These are phyloP conservation scores for Uromys caudimaculatus DNA, from an alignment of 2,797 vertebrate species.

Conservation along the genomic window DNA sequence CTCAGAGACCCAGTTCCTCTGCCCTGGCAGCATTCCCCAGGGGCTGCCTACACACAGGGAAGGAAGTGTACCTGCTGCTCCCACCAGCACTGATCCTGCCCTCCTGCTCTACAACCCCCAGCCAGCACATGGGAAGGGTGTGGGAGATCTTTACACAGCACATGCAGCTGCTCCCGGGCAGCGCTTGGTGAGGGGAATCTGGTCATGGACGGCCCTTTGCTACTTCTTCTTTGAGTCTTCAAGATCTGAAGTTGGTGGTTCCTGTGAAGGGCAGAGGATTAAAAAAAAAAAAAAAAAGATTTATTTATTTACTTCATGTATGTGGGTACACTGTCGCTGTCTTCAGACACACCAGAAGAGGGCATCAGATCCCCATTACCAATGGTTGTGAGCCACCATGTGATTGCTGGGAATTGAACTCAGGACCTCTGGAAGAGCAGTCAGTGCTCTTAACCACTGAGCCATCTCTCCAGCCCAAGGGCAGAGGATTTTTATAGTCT, in stretches of 20 bases:
- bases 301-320: too few relatives aligned
- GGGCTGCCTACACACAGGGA: constrained; percentile 76
- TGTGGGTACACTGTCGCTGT: too few relatives aligned
- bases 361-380: too few relatives aligned
- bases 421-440: too few relatives aligned
- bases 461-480: background rate
- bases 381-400: too few relatives aligned
- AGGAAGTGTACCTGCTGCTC: constrained; percentile 62
- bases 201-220: background rate
- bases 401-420: too few relatives aligned
- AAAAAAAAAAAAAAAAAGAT: too few relatives aligned
- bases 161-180: background rate
- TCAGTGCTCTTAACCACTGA: too few relatives aligned
- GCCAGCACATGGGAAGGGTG: background rate
- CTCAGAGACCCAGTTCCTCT: background rate
- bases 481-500: background rate
- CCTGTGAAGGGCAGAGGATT: background rate
- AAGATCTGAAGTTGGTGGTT: background rate
- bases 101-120: too few relatives aligned
- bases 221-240: background rate
- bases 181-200: background rate
- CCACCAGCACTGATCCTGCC: background rate
- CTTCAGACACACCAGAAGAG: too few relatives aligned
- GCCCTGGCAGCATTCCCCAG: background rate
- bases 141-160: background rate